Evolutionary conservation across 2,888 invertebrate genomes (phyloP).

Genomic region (Gastrophysa polygoni): DNA sequence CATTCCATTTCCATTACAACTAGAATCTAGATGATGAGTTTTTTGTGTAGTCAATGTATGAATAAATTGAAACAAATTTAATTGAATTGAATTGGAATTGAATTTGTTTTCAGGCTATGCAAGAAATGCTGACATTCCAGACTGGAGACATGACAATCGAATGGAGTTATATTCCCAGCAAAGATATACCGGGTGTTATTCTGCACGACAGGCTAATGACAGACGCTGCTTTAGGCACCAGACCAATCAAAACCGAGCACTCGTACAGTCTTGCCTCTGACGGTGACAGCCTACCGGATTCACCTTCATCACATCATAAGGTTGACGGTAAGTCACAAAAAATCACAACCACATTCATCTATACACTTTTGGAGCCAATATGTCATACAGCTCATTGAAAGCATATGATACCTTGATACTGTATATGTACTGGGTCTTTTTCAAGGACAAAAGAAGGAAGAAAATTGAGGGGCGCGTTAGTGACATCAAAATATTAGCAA

Average conservation of each 20-base stretch:
- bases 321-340: slow-evolving; percentile 66
- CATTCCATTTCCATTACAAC: no score
- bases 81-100: neutral
- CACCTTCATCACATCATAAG: slow-evolving; percentile 65
- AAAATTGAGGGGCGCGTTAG: no score
- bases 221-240: slow-evolving; percentile 79
- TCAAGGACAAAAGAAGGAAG: no score
- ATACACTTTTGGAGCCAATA: no score
- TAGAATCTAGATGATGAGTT: no score
- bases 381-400: no score
- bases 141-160: slow-evolving; percentile 40
- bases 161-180: slow-evolving; percentile 70
- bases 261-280: slow-evolving; percentile 85
- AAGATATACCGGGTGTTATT: slow-evolving; percentile 73
- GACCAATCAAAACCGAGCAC: slow-evolving; percentile 91
- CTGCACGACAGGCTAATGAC: slow-evolving; percentile 90
- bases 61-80: no score
- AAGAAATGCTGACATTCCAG: slow-evolving; percentile 43
- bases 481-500: no score
- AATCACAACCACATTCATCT: no score
- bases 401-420: no score
- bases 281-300: slow-evolving; percentile 72
- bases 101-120: slow-evolving; percentile 50
- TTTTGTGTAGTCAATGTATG: no score
- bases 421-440: no score